Conservation (phyloP, 2,113 vertebrate species). For the Gallinago paraguaiae region DNA sequence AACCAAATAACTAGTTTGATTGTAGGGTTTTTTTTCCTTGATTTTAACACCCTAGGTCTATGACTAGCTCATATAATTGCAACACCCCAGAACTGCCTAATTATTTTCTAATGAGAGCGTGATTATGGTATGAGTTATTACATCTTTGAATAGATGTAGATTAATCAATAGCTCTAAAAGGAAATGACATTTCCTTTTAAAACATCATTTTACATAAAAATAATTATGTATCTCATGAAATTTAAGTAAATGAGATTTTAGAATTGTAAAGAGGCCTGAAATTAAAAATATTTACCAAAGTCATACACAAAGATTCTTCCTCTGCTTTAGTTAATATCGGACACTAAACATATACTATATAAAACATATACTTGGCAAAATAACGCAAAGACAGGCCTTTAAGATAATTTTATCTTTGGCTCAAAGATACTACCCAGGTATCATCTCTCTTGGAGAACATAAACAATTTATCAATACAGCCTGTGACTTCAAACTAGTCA, state of each 20-base stretch:
- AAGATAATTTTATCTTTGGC: neutral
- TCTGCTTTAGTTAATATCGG: neutral
- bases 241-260: conserved; percentile 5
- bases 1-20: neutral
- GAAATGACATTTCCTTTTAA: conserved; percentile 48
- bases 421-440: neutral
- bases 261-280: neutral
- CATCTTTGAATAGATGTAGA: conserved; percentile 18
- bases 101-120: conserved; percentile 39
- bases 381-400: neutral
- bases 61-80: neutral
- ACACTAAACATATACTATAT: neutral
- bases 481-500: neutral
- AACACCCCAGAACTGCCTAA: neutral
- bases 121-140: conserved; percentile 2
- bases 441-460: neutral
- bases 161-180: conserved; percentile 37
- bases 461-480: neutral
- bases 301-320: neutral
- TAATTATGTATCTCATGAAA: conserved; percentile 7
- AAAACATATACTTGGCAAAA: neutral
- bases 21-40: neutral
- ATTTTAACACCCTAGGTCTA: neutral
- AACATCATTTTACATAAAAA: conserved; percentile 22
- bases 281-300: neutral